A percentile compares a stretch with the other conserved stretches of the same genome.
Conservation (phyloP, 2,797 vertebrate genomes). For the Enteromius paludinosus region DNA sequence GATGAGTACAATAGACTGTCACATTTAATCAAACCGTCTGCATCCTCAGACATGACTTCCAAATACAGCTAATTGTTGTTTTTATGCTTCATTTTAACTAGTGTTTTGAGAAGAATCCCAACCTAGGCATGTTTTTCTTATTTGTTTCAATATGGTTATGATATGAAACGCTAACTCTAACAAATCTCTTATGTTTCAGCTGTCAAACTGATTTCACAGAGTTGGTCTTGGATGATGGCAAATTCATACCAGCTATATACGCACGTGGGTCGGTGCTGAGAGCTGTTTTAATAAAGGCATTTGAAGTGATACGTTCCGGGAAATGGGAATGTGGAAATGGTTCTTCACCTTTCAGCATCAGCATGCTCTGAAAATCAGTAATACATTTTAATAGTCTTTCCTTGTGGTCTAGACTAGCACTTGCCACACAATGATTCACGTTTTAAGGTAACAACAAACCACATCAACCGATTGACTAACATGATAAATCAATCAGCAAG, state of each 20-base stretch:
- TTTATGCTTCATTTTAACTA: constrained; percentile 55
- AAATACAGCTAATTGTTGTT: constrained; percentile 51
- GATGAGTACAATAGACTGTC: constrained; percentile 50
- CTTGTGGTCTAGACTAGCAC: constrained; percentile 13
- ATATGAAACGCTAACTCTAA: constrained; percentile 23
- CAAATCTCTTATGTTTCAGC: constrained; percentile 25
- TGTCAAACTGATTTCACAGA: constrained; percentile 29
- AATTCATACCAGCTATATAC: neutral
- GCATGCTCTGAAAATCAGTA: neutral
- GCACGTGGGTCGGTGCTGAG: neutral
- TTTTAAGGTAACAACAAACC: constrained; percentile 25
- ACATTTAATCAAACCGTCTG: constrained; percentile 38
- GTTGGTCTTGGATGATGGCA: constrained; percentile 26
- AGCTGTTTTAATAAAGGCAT: constrained; percentile 8
- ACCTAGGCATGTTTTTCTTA: constrained; percentile 25
- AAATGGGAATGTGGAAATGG: neutral
- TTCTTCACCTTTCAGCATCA: neutral
- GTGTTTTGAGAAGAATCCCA: constrained; percentile 51
- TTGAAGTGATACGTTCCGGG: neutral
- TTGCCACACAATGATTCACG: constrained; percentile 12
- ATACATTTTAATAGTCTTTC: constrained; percentile 5
- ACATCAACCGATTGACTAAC: constrained; percentile 12
- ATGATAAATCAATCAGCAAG: constrained; percentile 26
- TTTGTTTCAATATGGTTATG: constrained; percentile 17
- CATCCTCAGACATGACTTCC: constrained; percentile 45